These are phyloP conservation scores for Megaceryle alcyon DNA, from an alignment of 2,797 vertebrate genomes.

Conservation along the genomic window DNA sequence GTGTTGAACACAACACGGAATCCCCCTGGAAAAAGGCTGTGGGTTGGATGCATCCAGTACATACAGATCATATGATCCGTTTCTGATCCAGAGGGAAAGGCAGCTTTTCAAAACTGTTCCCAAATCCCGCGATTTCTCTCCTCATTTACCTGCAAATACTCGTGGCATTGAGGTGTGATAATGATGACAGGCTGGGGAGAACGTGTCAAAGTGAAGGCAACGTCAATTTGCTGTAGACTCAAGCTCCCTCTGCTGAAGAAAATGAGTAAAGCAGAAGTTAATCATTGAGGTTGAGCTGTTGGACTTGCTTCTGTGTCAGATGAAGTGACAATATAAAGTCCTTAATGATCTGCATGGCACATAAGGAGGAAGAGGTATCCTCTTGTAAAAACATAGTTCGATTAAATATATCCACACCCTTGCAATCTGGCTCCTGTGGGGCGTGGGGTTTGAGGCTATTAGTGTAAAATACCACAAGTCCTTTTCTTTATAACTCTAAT, in stretches of 20 bases:
- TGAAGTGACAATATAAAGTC: background rate
- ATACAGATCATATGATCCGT: rapidly evolving
- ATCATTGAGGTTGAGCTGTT: background rate
- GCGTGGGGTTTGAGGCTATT: background rate
- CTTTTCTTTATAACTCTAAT: background rate
- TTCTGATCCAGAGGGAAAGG: background rate
- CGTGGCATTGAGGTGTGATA: background rate
- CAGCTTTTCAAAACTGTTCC: background rate
- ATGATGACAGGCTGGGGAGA: background rate
- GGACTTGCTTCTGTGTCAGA: background rate
- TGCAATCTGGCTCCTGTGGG: background rate
- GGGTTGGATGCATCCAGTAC: background rate
- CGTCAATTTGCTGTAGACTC: slow-evolving; percentile 28
- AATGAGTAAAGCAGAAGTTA: background rate
- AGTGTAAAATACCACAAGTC: background rate
- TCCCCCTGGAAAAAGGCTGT: background rate
- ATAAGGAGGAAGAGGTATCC: background rate
- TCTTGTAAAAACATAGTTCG: background rate
- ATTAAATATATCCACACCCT: background rate
- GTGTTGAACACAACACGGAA: background rate
- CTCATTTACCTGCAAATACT: background rate
- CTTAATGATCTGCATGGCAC: background rate
- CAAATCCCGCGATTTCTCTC: background rate
- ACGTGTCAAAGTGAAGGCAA: background rate
- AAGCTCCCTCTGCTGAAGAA: slow-evolving; percentile 73